phyloP scores from a whole-genome alignment of 1,140 invertebrate species.

The Sitophilus oryzae region DNA sequence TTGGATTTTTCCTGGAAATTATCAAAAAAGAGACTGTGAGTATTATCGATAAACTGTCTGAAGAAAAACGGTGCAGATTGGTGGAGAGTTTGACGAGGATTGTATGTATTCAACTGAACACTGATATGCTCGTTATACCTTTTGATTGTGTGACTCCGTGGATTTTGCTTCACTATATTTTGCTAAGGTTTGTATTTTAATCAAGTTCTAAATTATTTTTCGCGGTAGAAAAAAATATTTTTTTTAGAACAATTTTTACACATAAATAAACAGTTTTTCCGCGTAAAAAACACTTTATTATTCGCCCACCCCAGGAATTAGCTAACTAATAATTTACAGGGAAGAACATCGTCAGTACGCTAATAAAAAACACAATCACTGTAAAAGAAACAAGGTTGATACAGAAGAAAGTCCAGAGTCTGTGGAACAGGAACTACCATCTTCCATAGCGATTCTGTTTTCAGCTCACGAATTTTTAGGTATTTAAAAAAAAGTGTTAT shows the following conservation, averaged over 20 bases:
- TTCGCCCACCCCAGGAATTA: too few relatives aligned
- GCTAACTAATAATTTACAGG: conserved; percentile 29
- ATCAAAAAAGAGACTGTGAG: conserved; percentile 53
- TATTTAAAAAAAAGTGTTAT: conserved; percentile 34
- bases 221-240: neutral
- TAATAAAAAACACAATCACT: conserved; percentile 40
- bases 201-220: neutral
- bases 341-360: conserved; percentile 50
- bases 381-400: conserved; percentile 27
- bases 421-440: conserved; percentile 54
- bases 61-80: conserved; percentile 55
- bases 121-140: conserved; percentile 60
- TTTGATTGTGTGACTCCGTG: conserved; percentile 70
- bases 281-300: conserved; percentile 4
- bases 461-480: conserved; percentile 82
- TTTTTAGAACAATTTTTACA: neutral
- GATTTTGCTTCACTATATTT: conserved; percentile 74
- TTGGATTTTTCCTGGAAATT: conserved; percentile 62
- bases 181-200: conserved; percentile 54
- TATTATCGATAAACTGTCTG: conserved; percentile 50
- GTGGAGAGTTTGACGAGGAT: conserved; percentile 70
- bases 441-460: conserved; percentile 73
- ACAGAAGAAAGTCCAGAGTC: conserved; percentile 21
- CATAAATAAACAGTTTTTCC: neutral
- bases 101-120: conserved; percentile 66